Percentiles rank a stretch among this genome's conserved stretches.
Evolutionary conservation across 2,888 invertebrate species (phyloP).

Genomic region (Balanococcus diminutus): DNA sequence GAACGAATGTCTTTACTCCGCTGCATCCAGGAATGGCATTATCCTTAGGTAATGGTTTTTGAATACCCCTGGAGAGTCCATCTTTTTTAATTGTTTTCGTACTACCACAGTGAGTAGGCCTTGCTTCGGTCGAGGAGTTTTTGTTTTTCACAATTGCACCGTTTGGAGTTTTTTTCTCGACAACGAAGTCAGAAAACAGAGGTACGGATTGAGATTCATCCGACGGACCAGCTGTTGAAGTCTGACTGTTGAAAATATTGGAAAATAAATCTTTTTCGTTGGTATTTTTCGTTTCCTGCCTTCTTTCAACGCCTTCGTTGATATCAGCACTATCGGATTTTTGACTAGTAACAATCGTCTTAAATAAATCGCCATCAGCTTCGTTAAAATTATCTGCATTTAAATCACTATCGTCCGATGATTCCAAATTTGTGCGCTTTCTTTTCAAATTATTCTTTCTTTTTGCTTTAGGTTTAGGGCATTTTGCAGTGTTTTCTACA

Average conservation of each 20-base stretch:
- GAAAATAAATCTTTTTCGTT: neutral
- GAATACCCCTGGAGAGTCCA: neutral
- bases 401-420: neutral
- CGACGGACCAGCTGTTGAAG: neutral
- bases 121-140: neutral
- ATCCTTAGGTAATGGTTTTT: neutral
- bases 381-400: neutral
- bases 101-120: neutral
- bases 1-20: neutral
- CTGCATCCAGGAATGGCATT: neutral
- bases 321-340: neutral
- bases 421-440: neutral
- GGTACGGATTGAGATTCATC: neutral
- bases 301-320: neutral
- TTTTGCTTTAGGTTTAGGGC: neutral
- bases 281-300: neutral
- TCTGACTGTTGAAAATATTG: neutral
- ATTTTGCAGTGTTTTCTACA: neutral
- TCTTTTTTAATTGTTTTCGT: neutral
- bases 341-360: neutral
- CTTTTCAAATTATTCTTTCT: neutral
- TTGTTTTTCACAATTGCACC: neutral
- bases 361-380: neutral
- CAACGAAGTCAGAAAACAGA: slow-evolving; percentile 29
- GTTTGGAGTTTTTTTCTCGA: neutral